Percentiles rank a stretch among this genome's conserved stretches.
Conservation (phyloP, 2,113 vertebrate genomes). For the Orycteropus afer region DNA sequence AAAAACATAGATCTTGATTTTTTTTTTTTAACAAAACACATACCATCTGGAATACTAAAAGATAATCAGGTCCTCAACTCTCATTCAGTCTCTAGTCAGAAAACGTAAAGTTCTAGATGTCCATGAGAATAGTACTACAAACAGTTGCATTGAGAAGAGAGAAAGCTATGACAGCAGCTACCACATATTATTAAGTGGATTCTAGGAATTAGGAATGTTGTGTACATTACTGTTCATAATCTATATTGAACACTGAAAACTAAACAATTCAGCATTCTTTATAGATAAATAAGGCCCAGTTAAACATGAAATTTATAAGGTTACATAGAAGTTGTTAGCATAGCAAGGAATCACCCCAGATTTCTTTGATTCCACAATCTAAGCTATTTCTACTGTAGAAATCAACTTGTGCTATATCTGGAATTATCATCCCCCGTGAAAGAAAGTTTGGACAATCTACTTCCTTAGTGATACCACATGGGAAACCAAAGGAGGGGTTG, state of each 20-base stretch:
- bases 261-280: background rate
- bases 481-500: too few relatives aligned
- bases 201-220: background rate
- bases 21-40: background rate
- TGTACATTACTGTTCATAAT: background rate
- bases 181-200: background rate
- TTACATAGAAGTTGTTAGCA: background rate
- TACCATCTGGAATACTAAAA: background rate
- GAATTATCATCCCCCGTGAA: too few relatives aligned
- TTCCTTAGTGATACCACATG: too few relatives aligned
- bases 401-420: too few relatives aligned
- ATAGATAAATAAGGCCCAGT: background rate
- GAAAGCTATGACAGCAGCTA: background rate
- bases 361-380: background rate
- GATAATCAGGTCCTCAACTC: background rate
- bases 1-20: background rate
- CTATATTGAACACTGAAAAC: background rate
- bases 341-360: background rate
- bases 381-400: background rate
- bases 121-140: background rate
- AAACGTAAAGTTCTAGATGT: background rate
- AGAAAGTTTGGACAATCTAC: too few relatives aligned
- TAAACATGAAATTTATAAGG: background rate
- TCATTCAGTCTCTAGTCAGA: background rate
- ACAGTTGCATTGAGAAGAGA: background rate